phyloP scores from a whole-genome alignment of 2,797 vertebrate genomes.

The Melanotaenia nigrans region DNA sequence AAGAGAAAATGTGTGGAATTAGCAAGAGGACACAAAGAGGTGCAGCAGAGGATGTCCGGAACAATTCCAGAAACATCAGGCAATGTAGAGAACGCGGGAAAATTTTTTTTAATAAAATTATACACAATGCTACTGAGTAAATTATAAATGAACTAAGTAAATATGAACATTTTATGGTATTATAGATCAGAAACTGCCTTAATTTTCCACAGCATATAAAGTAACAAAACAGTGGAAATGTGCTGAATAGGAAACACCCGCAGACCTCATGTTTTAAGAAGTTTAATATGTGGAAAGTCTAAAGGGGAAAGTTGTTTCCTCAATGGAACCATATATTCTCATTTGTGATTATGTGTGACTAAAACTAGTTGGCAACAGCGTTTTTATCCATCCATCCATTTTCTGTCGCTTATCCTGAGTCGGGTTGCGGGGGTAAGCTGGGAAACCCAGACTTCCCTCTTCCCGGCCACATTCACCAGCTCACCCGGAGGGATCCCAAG shows the following conservation, averaged over 20 bases:
- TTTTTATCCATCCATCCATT: too few relatives aligned
- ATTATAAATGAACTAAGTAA: background rate
- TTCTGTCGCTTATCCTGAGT: too few relatives aligned
- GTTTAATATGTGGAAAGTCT: background rate
- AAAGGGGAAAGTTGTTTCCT: background rate
- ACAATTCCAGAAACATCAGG: background rate
- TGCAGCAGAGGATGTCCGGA: too few relatives aligned
- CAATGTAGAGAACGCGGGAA: background rate
- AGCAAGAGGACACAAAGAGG: background rate
- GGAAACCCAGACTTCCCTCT: too few relatives aligned
- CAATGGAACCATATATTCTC: background rate
- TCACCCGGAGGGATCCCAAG: too few relatives aligned
- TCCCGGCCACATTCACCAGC: too few relatives aligned
- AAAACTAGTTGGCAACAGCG: background rate
- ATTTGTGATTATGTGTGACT: background rate
- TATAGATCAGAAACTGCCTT: background rate
- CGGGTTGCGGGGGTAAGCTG: too few relatives aligned
- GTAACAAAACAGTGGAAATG: constrained; percentile 8
- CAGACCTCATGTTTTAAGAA: background rate
- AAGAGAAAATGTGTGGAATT: background rate
- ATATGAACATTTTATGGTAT: background rate
- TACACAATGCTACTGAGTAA: background rate
- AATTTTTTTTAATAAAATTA: background rate
- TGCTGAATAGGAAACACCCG: background rate
- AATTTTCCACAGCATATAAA: background rate